phyloP scores from a whole-genome alignment of 2,113 vertebrate species.

The Pterocles gutturalis region DNA sequence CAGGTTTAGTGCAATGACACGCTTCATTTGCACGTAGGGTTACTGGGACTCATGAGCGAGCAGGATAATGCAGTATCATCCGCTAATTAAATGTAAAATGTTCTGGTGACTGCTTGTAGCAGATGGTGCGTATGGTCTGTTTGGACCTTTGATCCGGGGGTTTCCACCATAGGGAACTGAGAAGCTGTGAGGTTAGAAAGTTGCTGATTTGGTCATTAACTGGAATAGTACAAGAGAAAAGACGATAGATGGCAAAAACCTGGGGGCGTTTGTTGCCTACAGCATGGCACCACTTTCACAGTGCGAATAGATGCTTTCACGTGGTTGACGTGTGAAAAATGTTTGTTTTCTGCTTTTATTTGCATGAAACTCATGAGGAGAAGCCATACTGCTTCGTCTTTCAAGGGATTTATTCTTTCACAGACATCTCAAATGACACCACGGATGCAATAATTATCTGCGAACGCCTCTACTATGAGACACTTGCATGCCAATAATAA shows the following conservation, averaged over 20 bases:
- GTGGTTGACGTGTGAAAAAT: neutral
- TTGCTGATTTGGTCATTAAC: neutral
- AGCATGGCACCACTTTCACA: neutral
- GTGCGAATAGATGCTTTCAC: neutral
- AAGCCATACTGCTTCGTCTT: neutral
- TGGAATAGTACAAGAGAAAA: neutral
- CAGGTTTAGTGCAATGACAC: neutral
- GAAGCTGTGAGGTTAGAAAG: neutral
- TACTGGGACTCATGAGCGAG: neutral
- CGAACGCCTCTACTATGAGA: neutral
- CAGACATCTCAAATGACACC: neutral
- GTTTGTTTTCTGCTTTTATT: neutral
- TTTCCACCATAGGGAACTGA: neutral
- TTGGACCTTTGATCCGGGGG: neutral
- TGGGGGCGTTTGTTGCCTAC: neutral
- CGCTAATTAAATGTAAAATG: neutral
- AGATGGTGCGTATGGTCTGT: neutral
- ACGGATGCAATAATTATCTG: neutral
- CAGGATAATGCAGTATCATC: neutral
- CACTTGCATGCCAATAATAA: neutral
- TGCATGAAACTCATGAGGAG: neutral
- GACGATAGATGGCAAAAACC: neutral
- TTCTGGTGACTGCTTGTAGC: neutral
- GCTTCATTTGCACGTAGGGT: neutral
- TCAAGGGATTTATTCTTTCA: neutral